Percentiles rank a stretch among this genome's conserved stretches.
Evolutionary conservation across 2,888 invertebrate genomes (phyloP).

Genomic region (Margaritifera margaritifera): DNA sequence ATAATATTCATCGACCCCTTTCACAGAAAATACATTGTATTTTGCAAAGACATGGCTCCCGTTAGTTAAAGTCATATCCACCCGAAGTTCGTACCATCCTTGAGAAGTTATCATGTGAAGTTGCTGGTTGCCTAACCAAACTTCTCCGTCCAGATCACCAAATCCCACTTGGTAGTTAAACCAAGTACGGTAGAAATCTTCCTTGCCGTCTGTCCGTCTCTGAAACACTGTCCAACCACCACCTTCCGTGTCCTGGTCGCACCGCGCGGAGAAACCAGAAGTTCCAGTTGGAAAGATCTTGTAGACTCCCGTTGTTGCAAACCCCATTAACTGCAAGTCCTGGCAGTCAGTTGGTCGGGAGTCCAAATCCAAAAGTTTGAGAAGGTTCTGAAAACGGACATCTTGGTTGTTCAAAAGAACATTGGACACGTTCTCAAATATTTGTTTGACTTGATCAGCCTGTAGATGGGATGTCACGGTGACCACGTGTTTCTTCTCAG

Average conservation of each 20-base stretch:
- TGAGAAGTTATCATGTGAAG: conserved; percentile 12
- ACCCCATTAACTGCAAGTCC: conserved; percentile 2
- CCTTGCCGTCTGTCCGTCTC: background rate
- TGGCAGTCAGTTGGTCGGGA: conserved; percentile 11
- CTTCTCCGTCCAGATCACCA: conserved; percentile 14
- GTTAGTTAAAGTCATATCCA: conserved; percentile 13
- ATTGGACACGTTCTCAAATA: too few species aligned
- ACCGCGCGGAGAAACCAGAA: conserved; percentile 8
- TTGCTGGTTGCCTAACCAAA: conserved; percentile 22
- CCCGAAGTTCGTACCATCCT: conserved; percentile 14
- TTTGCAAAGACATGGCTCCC: conserved; percentile 3
- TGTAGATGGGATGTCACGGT: too few species aligned
- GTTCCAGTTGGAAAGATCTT: conserved; percentile 11
- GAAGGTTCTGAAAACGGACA: too few species aligned
- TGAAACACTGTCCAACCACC: conserved; percentile 28
- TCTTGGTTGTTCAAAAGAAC: too few species aligned
- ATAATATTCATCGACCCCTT: conserved; percentile 4
- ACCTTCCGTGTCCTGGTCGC: conserved; percentile 11
- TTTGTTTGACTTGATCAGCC: too few species aligned
- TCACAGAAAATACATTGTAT: conserved; percentile 12
- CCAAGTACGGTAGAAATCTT: conserved; percentile 23
- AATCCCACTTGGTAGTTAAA: conserved; percentile 17
- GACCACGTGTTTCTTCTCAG: too few species aligned
- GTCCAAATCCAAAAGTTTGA: background rate
- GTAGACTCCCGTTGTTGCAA: conserved; percentile 9